phyloP scores from a whole-genome alignment of 2,113 vertebrate genomes.

The Fulmarus glacialis region DNA sequence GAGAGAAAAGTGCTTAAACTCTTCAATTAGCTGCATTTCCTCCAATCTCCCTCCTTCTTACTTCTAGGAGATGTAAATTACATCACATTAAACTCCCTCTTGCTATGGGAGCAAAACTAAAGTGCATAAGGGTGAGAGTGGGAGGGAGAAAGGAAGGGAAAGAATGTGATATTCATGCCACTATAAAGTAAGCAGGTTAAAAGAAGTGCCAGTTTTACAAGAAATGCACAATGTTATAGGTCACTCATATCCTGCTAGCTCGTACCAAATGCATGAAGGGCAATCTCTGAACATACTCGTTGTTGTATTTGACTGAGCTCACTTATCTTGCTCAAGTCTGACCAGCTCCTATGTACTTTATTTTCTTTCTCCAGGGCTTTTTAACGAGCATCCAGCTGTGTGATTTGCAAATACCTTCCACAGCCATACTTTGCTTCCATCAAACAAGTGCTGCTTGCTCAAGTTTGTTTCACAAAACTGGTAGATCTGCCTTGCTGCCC shows the following conservation, averaged over 20 bases:
- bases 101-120: neutral
- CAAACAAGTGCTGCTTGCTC: neutral
- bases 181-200: neutral
- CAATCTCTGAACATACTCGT: neutral
- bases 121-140: neutral
- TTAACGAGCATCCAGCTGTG: neutral
- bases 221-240: neutral
- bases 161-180: rapidly evolving
- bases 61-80: neutral
- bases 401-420: neutral
- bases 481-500: neutral
- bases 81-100: neutral
- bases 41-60: neutral
- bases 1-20: neutral
- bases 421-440: neutral
- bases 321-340: neutral
- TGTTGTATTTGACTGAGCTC: neutral
- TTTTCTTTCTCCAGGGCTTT: neutral
- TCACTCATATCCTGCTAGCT: neutral
- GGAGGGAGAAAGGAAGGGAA: neutral
- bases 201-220: neutral
- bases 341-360: neutral
- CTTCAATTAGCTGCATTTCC: neutral
- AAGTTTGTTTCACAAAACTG: neutral
- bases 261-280: neutral